Base-by-base conservation (phyloP, 2,888 invertebrate genomes). In the Meta bourneti region DNA sequence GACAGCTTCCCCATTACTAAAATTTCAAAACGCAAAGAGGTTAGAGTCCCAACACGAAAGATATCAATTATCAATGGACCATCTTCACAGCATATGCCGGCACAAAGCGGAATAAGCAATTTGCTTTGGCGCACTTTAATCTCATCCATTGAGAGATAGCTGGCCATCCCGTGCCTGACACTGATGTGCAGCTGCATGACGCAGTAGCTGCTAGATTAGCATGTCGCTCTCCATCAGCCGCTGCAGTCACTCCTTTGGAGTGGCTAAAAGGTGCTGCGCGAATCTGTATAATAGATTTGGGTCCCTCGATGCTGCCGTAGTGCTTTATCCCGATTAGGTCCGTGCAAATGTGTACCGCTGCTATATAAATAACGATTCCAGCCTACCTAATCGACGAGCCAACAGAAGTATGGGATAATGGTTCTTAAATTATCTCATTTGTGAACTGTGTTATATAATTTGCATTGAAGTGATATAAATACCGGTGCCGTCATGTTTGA, bases 191-290 rank as follows among this genome's bases (percentile, higher is more conserved):
- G 72, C 82, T 69, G 72, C n/a, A 52, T 2, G 82, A 51, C 19
- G 7, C 13, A 19, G 61, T 13, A 75, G 84, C 74, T 74, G 74
- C 84, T 48, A 75, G 75, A 19, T 79, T 87, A 49, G 78, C 20
- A 77, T 78, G 61, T 9, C 61, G 11, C 9, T 16, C 61, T 61
- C 61, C 61, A 61, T 49, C 52, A 72, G 70, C n/a, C 77, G 34
- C 34, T 34, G 34, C 34, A 34, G 34, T 34, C 34, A 61, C n/a
- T 72, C 54, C 34, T 6, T 48, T 34, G n/a, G 77, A 61, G 34
- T 49, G 77, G 49, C 77, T 77, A 61, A 85, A 77, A 85, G 85
- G 70, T 49, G 85, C 69, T 74, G 74, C 51, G 69, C 77, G 85
- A 75, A 85, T 85, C 77, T 77, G 69, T 77, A 61, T 85, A 85